phyloP scores from a whole-genome alignment of 2,888 invertebrate species.

The Cephus pygmeus region DNA sequence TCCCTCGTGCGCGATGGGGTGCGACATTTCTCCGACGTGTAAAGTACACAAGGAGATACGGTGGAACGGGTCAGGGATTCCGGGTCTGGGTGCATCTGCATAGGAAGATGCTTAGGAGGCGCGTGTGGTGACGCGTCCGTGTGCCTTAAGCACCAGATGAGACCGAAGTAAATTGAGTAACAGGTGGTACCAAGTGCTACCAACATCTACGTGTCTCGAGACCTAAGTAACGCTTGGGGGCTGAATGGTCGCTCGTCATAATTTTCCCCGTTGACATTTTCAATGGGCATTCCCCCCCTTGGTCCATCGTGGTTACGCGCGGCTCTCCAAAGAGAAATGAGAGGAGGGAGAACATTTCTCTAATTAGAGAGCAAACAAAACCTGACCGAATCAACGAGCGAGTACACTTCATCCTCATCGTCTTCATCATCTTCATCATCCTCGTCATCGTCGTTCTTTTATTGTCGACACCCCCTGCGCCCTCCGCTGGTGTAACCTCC shows the following conservation, averaged over 20 bases:
- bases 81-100: too few species aligned
- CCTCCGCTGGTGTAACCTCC: too few species aligned
- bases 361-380: slow-evolving; percentile 1
- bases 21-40: too few species aligned
- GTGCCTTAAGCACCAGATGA: too few species aligned
- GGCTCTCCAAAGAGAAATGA: not conserved
- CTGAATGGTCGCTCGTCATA: slow-evolving; percentile 4
- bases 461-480: too few species aligned
- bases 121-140: too few species aligned
- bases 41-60: too few species aligned
- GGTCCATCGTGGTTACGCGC: not conserved
- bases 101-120: too few species aligned
- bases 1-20: too few species aligned
- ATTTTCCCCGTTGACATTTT: slow-evolving; percentile 6
- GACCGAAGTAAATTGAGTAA: slow-evolving; percentile 21
- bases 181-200: slow-evolving; percentile 38
- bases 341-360: not conserved
- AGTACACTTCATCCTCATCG: not conserved
- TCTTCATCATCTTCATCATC: slow-evolving; percentile 1
- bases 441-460: too few species aligned
- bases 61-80: too few species aligned
- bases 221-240: not conserved
- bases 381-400: not conserved
- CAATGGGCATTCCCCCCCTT: slow-evolving; percentile 28
- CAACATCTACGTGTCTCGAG: slow-evolving; percentile 6